Percentiles rank a stretch among this genome's conserved stretches.
phyloP scores from a whole-genome alignment of 2,113 vertebrate species.

The Plectropomus leopardus region DNA sequence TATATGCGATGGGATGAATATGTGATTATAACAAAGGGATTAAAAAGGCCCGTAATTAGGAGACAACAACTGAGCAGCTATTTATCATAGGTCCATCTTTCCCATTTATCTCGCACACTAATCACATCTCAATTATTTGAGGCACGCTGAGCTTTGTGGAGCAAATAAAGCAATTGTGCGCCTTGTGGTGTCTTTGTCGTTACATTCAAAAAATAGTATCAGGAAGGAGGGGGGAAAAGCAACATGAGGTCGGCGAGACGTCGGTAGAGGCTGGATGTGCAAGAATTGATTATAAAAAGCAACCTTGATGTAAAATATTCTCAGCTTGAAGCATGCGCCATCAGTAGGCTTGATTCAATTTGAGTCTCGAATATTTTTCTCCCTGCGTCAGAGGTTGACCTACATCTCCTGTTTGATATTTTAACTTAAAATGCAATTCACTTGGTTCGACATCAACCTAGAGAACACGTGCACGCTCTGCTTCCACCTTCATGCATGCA shows the following conservation, averaged over 20 bases:
- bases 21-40: conserved; percentile 64
- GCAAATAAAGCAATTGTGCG: background rate
- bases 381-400: conserved; percentile 71
- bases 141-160: conserved; percentile 21
- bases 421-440: conserved; percentile 63
- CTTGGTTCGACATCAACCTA: conserved; percentile 42
- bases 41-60: conserved; percentile 67
- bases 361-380: conserved; percentile 64
- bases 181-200: conserved; percentile 33
- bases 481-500: conserved; percentile 51
- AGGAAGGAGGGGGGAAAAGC: background rate
- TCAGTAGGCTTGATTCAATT: conserved; percentile 55
- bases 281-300: conserved; percentile 57
- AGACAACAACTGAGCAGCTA: conserved; percentile 49
- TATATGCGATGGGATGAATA: conserved; percentile 37
- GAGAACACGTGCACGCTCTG: conserved; percentile 37
- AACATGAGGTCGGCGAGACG: conserved; percentile 7
- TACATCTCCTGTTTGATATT: conserved; percentile 74
- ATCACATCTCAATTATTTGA: conserved; percentile 49
- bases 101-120: conserved; percentile 48
- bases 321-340: conserved; percentile 44
- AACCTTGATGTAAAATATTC: conserved; percentile 56
- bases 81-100: conserved; percentile 57
- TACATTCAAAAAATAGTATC: conserved; percentile 52
- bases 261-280: conserved; percentile 40